Base-by-base conservation (phyloP, 2,888 invertebrate species). In the Clanis bilineata region DNA sequence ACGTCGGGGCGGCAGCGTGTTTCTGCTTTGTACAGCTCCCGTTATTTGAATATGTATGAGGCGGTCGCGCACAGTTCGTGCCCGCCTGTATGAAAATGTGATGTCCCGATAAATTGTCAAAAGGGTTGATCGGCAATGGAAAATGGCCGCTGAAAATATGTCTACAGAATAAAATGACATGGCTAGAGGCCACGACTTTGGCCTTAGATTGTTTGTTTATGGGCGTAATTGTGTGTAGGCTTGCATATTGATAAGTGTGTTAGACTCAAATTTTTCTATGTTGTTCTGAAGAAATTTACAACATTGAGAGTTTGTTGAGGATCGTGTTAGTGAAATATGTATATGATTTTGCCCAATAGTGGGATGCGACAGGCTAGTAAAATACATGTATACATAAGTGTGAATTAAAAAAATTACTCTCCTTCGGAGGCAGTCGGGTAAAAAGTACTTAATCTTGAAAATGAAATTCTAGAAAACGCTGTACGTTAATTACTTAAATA, bases 81-180 rank as follows among this genome's bases (percentile, higher is more conserved):
- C 82, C 78, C 80, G 85, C 83, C 75, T 85, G 79, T 88, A 89
- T 88, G 88, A 90, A 89, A 90, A 88, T 89, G 87, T 88, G 88
- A 89, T 87, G 88, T 83, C 77, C 88, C 88, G 89, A 90, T 90
- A 90, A 90, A 90, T 90, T 90, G 90, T 87, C 89, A 89, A 88
- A 90, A 87, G 88, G 88, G 84, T 87, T 87, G 86, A 88, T 88
- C 85, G 84, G 81, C 83, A 82, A 81, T 83, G 85, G 82, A 83
- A 84, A 86, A 86, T 83, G 80, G 82, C 80, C 77, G 76, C 77
- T 77, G 75, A 83, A 85, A 80, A 82, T 82, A 80, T 83, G 80
- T 76, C 74, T 77, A 77, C 66, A 71, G 74, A 79, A 79, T 77
- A 78, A 81, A 80, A 79, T 79, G 75, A 76, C 75, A 77, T 71